phyloP scores from a whole-genome alignment of 2,113 vertebrate species.

The zebrafish (Danio rerio) region DNA sequence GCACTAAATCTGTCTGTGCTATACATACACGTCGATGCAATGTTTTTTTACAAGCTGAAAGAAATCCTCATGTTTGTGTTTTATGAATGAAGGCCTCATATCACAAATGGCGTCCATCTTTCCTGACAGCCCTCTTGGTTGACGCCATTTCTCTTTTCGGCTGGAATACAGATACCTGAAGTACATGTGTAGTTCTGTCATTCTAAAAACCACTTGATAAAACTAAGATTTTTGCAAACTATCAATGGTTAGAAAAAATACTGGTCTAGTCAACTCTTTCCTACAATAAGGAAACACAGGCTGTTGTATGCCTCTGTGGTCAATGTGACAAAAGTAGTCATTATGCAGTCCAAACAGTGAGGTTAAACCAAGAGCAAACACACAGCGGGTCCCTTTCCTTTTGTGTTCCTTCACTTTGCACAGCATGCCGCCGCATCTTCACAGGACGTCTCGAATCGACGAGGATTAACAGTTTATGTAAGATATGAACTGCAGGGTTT shows the following conservation, averaged over 20 bases:
- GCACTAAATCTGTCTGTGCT: slow-evolving; percentile 38
- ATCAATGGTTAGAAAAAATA: slow-evolving; percentile 17
- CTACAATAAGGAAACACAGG: slow-evolving; percentile 25
- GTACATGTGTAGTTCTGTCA: slow-evolving; percentile 39
- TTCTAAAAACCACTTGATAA: slow-evolving; percentile 30
- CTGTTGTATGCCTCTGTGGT: slow-evolving; percentile 30
- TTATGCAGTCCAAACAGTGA: slow-evolving; percentile 48
- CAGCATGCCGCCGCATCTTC: slow-evolving; percentile 29
- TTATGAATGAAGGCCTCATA: slow-evolving; percentile 50
- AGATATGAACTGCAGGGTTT: slow-evolving; percentile 40
- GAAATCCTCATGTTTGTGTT: slow-evolving; percentile 38
- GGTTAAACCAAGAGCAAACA: slow-evolving; percentile 49
- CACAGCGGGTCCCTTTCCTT: slow-evolving; percentile 27
- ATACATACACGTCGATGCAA: slow-evolving; percentile 43
- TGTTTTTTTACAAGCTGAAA: slow-evolving; percentile 40
- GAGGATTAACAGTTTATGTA: slow-evolving; percentile 58
- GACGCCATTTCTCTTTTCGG: slow-evolving; percentile 20
- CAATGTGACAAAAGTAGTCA: slow-evolving; percentile 40
- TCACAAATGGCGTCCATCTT: slow-evolving; percentile 41
- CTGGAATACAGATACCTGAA: slow-evolving; percentile 57
- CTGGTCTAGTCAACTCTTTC: slow-evolving; percentile 32
- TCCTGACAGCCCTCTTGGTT: neutral
- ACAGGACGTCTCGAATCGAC: slow-evolving; percentile 5
- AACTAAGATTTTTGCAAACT: slow-evolving; percentile 29
- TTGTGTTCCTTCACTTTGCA: slow-evolving; percentile 18